A percentile compares a stretch with the other conserved stretches of the same genome.
Evolutionary conservation across 1,140 invertebrate genomes (phyloP).

Genomic region (Drosophila insularis): DNA sequence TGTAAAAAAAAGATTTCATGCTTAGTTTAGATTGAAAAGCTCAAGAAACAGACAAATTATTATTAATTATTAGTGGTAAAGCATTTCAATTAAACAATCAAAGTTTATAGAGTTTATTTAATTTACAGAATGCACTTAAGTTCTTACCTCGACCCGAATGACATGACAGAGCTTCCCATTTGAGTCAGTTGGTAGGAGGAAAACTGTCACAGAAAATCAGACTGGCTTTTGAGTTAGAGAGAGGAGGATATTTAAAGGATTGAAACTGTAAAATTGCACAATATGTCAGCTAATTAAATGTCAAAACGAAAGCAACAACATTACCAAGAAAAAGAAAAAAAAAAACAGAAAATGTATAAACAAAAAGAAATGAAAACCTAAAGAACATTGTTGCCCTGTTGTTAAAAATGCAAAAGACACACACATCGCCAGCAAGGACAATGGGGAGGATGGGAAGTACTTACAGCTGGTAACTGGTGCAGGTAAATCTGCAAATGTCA

Average conservation of each 20-base stretch:
- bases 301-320: conserved; percentile 34
- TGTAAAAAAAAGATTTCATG: too few species aligned
- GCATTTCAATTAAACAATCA: too few species aligned
- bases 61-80: too few species aligned
- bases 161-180: background rate
- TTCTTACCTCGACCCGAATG: background rate
- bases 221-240: background rate
- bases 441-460: background rate
- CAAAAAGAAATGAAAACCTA: background rate
- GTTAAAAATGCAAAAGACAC: conserved; percentile 32
- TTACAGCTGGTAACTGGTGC: conserved; percentile 45
- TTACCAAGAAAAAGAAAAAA: conserved; percentile 23
- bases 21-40: too few species aligned
- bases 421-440: conserved; percentile 3
- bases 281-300: conserved; percentile 68
- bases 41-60: too few species aligned
- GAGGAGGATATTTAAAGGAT: conserved; percentile 6
- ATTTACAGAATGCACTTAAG: too few species aligned
- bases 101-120: too few species aligned
- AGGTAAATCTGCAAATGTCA: conserved; percentile 72
- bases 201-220: background rate
- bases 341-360: too few species aligned
- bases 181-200: too few species aligned
- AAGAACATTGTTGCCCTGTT: conserved; percentile 40
- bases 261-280: conserved; percentile 31